Evolutionary conservation across 2,113 vertebrate genomes (phyloP).

Genomic region (Tympanuchus pallidicinctus): DNA sequence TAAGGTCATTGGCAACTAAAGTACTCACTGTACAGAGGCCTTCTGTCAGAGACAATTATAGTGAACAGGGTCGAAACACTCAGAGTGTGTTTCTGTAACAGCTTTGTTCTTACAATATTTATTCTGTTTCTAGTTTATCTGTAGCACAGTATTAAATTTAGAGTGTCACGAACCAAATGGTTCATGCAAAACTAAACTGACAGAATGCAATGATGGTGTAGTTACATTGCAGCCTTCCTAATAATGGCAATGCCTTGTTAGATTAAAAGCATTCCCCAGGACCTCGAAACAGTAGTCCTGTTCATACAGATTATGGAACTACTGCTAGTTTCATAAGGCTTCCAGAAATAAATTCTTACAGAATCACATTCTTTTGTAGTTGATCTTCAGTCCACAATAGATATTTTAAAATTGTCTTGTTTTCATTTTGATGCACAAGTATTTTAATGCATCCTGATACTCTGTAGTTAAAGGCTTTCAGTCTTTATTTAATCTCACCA

Average conservation of each 20-base stretch:
- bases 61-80: constrained; percentile 10
- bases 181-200: constrained; percentile 55
- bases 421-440: background rate
- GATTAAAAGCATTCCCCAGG: constrained; percentile 4
- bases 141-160: constrained; percentile 12
- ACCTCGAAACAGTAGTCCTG: background rate
- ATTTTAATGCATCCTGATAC: background rate
- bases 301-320: background rate
- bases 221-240: background rate
- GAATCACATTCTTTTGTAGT: background rate
- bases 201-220: background rate
- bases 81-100: background rate
- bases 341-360: background rate
- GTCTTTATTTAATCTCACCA: background rate
- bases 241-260: background rate
- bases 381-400: background rate
- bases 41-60: constrained; percentile 59
- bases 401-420: background rate
- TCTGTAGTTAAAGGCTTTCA: background rate
- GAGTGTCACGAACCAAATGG: background rate
- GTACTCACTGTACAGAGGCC: constrained; percentile 22
- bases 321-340: background rate
- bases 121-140: constrained; percentile 50
- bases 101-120: constrained; percentile 61
- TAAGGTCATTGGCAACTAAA: constrained; percentile 54